Conservation (phyloP, 2,888 invertebrate species). For the Cantharis lateralis region DNA sequence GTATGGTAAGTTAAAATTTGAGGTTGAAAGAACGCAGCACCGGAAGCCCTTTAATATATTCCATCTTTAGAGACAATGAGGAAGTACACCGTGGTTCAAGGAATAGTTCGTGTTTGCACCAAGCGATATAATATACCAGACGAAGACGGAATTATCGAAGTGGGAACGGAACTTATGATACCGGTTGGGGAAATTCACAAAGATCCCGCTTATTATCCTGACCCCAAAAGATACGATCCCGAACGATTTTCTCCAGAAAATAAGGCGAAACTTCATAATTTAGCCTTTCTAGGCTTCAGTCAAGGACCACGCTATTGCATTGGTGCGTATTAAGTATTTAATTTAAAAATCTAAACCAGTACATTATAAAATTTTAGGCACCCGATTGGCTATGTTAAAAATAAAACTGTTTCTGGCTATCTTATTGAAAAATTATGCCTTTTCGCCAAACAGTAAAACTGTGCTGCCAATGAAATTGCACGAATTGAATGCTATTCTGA, state of each 20-base stretch:
- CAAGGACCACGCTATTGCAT: conserved; percentile 64
- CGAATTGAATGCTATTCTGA: background rate
- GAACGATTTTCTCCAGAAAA: conserved; percentile 63
- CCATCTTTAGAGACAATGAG: conserved; percentile 43
- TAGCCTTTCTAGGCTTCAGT: conserved; percentile 62
- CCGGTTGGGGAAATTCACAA: conserved; percentile 41
- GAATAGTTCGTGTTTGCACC: conserved; percentile 37
- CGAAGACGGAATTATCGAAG: conserved; percentile 37
- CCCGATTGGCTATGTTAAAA: conserved; percentile 39
- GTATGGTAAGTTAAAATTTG: background rate
- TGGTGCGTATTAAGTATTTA: conserved; percentile 49
- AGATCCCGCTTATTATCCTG: conserved; percentile 51
- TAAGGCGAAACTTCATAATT: conserved; percentile 59
- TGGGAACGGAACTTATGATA: conserved; percentile 37
- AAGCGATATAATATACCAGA: conserved; percentile 42
- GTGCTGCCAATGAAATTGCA: conserved; percentile 5
- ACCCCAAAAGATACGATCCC: conserved; percentile 66
- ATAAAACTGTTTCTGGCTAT: conserved; percentile 34
- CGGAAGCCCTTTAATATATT: background rate
- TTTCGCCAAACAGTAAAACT: conserved; percentile 24
- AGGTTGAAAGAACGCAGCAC: no score
- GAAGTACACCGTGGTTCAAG: conserved; percentile 44
- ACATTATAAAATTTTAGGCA: conserved; percentile 25
- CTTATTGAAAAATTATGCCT: conserved; percentile 32
- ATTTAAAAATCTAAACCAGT: no score